Base-by-base conservation (phyloP, 2,113 vertebrate species). In the Uria lomvia region DNA sequence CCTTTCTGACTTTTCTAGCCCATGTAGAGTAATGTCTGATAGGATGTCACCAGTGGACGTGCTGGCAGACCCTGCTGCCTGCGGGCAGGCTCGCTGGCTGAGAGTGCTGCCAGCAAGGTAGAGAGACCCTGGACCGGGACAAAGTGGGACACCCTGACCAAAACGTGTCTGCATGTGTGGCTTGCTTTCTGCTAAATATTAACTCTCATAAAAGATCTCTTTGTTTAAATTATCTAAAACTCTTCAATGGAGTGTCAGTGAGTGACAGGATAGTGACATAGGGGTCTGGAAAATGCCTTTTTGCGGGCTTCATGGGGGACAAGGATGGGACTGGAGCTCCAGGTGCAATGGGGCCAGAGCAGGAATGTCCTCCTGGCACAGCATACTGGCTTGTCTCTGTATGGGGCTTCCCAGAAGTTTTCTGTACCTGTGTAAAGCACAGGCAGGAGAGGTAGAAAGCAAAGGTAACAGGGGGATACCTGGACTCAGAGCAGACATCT, bases 1-100 rank as follows among this genome's bases (percentile, higher is more conserved):
- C 8, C 42, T 60, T 85, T 20, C 38, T 19, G 8, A 10, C 8
- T 59, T 92, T 94, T 67, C n/a, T 59, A 49, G 32, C 38, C 55
- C 6, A 2, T 19, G 5, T 36, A 74, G 32, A 26, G 19, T 32
- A 62, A 6, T 36, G 76, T 40, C 49, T 29, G 30, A 49, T 24
- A 21, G 19, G 19, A 66, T 1, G 0, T 8, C 40, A 30, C 24
- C 1, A 1, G 15, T 19, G 12, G 34, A 21, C 2, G 1, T 5
- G 6, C 24, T 72, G 32, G 52, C 66, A 74, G 17, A 21, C 11
- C 11, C 15, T 58, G 43, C 45, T 94, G 55, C 27, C 63, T 65
- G 30, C 67, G 77, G 32, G 20, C 47, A 85, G 38, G 4, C 17
- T 18, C 21, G 9, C 23, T 73, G 50, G 13, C n/a, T 59, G 49